Base-by-base conservation (phyloP, 2,113 vertebrate species). In the Archilochus colubris region DNA sequence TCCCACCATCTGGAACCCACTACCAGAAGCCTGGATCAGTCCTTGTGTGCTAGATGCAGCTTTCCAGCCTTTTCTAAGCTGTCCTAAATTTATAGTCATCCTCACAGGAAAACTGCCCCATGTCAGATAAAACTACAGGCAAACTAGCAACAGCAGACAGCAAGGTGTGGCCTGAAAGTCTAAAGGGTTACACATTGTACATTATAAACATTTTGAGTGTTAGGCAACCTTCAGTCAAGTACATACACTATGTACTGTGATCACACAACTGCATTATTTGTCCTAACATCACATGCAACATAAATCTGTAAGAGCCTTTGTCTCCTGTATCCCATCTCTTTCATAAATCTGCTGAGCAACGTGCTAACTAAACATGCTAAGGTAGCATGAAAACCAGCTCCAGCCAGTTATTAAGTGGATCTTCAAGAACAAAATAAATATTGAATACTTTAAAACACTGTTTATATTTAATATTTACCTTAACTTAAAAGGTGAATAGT, bases 351-450 rank as follows among this genome's bases (percentile, higher is more conserved):
- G 40, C 54, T 58, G 57, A 85, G 28, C 17, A 61, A 82, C 89
- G 58, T n/a, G 50, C 44, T 76, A 57, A 82, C 79, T 3, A 3
- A 82, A 58, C 78, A 85, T 25, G 16, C 24, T 59, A 51, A 2
- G 9, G 46, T 79, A 54, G 85, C 30, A 54, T 68, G 50, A 85
- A 92, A 93, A 91, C 4, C 70, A 85, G 28, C 40, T 91, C 87
- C 87, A 44, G 64, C 30, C 33, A 87, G 31, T 63, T 81, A 70
- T 53, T 67, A 57, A 68, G 20, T 80, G 67, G 22, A 17, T 79
- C 36, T 85, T 73, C 67, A 82, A 73, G 66, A 93, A 46, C 19
- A 91, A 94, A 92, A 54, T 44, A 93, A 91, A 82, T 69, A 92
- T 1, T 53, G 40, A 90, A 73, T 19, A 62, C 23, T 79, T 85